A percentile compares a stretch with the other conserved stretches of the same genome.
These are phyloP conservation scores for Thomomys bottae DNA, from an alignment of 2,113 vertebrate genomes.

Conservation along the genomic window DNA sequence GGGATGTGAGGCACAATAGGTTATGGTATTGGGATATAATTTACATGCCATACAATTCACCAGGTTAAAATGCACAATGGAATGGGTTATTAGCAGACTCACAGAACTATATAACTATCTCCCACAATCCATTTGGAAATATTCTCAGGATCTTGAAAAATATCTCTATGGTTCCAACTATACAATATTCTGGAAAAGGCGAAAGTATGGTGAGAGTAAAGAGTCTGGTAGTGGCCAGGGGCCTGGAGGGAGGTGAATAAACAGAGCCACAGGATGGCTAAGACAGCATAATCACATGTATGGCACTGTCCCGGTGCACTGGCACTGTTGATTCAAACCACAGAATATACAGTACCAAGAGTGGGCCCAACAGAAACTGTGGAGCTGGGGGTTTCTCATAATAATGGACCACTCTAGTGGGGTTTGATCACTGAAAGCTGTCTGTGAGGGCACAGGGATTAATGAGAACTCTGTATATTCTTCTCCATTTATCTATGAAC, in stretches of 20 bases:
- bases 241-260: neutral
- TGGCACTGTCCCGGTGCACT: neutral
- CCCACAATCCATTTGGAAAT: neutral
- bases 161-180: neutral
- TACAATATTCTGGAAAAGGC: neutral
- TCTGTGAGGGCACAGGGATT: rapidly evolving
- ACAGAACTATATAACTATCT: neutral
- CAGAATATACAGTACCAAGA: neutral
- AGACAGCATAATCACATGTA: neutral
- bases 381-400: neutral
- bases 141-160: neutral
- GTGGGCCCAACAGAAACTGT: too few relatives aligned
- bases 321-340: neutral
- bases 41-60: neutral
- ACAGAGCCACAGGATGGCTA: neutral
- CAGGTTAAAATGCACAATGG: neutral
- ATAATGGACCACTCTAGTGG: rapidly evolving
- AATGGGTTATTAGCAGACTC: neutral
- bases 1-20: too few relatives aligned
- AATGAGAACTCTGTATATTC: neutral
- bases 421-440: too few relatives aligned
- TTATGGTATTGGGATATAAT: neutral
- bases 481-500: neutral
- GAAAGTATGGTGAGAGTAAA: neutral
- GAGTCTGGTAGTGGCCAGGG: neutral